phyloP scores from a whole-genome alignment of 2,113 vertebrate species.

The Coptodon rendalli region DNA sequence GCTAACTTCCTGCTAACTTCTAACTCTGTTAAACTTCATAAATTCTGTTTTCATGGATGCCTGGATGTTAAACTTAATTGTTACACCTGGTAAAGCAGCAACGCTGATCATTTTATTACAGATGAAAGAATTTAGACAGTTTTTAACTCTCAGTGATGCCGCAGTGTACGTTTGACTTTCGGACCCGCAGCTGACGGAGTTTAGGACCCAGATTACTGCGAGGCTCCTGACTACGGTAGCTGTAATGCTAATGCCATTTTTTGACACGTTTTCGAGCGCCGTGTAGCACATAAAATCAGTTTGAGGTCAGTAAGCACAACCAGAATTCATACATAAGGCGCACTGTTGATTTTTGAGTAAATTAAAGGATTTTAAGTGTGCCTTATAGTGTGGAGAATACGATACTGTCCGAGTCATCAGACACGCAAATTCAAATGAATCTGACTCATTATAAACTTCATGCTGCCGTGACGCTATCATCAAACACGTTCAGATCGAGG shows the following conservation, averaged over 20 bases:
- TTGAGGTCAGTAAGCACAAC: rapidly evolving
- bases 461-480: neutral
- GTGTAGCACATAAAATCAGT: neutral
- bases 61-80: neutral
- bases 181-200: rapidly evolving
- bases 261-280: rapidly evolving
- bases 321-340: neutral
- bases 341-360: neutral
- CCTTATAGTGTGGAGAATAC: neutral
- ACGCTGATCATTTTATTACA: rapidly evolving
- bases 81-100: neutral
- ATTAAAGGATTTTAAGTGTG: neutral
- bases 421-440: neutral
- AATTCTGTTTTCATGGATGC: rapidly evolving
- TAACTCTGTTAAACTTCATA: neutral
- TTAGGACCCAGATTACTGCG: neutral
- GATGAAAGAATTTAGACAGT: rapidly evolving
- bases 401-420: neutral
- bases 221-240: rapidly evolving
- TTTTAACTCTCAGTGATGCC: rapidly evolving
- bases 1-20: too few relatives aligned
- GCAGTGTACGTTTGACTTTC: neutral
- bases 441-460: neutral
- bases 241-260: neutral
- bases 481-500: neutral